A percentile compares a stretch with the other conserved stretches of the same genome.
phyloP scores from a whole-genome alignment of 2,888 invertebrate genomes.

The Nephrotoma flavescens region DNA sequence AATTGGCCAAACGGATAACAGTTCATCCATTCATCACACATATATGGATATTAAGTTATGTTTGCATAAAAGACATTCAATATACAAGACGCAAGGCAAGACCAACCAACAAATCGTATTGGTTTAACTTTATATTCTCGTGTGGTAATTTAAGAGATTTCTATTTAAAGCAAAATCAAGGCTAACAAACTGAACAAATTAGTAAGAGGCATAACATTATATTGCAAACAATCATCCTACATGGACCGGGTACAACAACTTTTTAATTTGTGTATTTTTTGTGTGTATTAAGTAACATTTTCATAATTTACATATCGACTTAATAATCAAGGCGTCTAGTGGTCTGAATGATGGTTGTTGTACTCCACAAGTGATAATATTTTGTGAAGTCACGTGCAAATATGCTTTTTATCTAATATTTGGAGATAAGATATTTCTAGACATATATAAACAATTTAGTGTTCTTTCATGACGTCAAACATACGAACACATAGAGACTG shows the following conservation, averaged over 20 bases:
- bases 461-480: not conserved
- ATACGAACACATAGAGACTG: too few species aligned
- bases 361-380: not conserved
- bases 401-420: not conserved
- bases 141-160: not conserved
- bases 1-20: not conserved
- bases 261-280: not conserved
- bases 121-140: not conserved
- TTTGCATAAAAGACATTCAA: not conserved
- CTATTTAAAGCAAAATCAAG: not conserved
- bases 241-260: not conserved
- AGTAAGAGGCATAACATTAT: not conserved
- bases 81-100: not conserved
- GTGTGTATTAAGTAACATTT: not conserved
- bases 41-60: not conserved
- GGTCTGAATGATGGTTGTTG: not conserved
- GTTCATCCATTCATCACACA: not conserved
- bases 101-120: not conserved
- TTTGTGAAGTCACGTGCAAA: not conserved
- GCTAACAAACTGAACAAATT: not conserved
- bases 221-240: not conserved
- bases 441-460: not conserved
- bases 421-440: not conserved
- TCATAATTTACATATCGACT: not conserved
- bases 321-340: not conserved